Percentiles rank a stretch among this genome's conserved stretches.
phyloP scores from a whole-genome alignment of 2,888 invertebrate genomes.

The Acheta domesticus region DNA sequence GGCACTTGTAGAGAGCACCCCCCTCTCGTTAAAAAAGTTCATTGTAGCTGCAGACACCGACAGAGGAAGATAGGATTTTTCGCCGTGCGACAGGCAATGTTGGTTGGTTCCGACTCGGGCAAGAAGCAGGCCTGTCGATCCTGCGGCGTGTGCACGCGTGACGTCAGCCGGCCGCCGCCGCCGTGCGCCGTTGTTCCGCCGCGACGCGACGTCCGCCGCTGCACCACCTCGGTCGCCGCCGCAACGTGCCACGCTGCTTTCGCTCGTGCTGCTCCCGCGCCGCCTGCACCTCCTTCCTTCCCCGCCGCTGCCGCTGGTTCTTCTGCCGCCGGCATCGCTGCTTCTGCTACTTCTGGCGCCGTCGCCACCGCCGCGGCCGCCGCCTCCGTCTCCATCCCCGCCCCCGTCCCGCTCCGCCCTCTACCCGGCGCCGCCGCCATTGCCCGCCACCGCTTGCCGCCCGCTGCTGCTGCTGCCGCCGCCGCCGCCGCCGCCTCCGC shows the following conservation, averaged over 20 bases:
- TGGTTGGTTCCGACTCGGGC: too few species aligned
- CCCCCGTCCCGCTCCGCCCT: neutral
- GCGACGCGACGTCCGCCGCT: neutral
- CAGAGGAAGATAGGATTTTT: too few species aligned
- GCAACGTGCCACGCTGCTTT: neutral
- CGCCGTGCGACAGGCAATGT: too few species aligned
- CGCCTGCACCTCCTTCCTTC: neutral
- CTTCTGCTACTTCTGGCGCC: neutral
- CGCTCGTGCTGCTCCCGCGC: neutral
- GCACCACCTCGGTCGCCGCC: neutral
- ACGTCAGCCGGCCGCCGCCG: neutral
- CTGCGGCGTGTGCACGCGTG: too few species aligned
- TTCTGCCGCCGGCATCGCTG: neutral
- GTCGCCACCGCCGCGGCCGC: neutral
- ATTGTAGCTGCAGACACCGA: too few species aligned
- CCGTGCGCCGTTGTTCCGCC: neutral
- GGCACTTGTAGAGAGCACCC: too few species aligned
- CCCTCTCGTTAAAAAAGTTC: too few species aligned
- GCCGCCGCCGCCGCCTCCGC: neutral
- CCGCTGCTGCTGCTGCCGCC: neutral
- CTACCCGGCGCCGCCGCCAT: neutral
- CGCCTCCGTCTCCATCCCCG: neutral
- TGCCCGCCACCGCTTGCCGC: neutral
- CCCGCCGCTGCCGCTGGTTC: neutral
- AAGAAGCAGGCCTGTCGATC: too few species aligned